Evolutionary conservation across 2,113 vertebrate genomes (phyloP), one percentile per base, ranked within the genome.

Genomic region (Xiphophorus maculatus): DNA sequence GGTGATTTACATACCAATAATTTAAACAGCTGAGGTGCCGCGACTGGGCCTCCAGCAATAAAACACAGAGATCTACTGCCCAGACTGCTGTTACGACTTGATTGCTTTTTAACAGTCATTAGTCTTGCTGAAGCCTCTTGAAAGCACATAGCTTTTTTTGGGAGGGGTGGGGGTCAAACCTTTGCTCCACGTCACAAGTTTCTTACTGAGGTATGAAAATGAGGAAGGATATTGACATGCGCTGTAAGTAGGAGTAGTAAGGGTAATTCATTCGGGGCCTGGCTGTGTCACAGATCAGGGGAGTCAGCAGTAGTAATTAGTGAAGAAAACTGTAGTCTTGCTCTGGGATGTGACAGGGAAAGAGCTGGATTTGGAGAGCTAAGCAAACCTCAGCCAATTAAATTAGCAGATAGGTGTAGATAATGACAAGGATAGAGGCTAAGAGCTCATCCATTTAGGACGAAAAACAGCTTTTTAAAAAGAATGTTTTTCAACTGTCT

Each of bases 1-100:
- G 87, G 86, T 93, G 92, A 94, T 94, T 94, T 93, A 92, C 91
- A 94, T 92, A 89, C 90, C 92, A 87, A 92, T 93, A 87, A 91
- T 92, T 94, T 94, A 92, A 90, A 92, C 87, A 79, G 76, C 81
- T 74, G 75, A 87, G 88, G 80, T 87, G 80, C 81, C 58, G 69
- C 89, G 87, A 88, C 89, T 71, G 37, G 82, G 77, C 79, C 75
- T 88, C 82, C 51, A 84, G 90, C 91, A 89, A 93, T 93, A 94
- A 94, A 92, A 89, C 42, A 84, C 81, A 33, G 71, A 89, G 92
- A 94, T 93, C 84, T 92, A 93, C 83, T 48, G 81, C 84, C 69
- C 79, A 70, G 74, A 83, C 85, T 69, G 85, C 88, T 74, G 87
- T 82, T 86, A 84, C 75, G 84, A 77, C 90, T 88, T 92, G 89